Evolutionary conservation across 2,113 vertebrate species (phyloP), one percentile per base, ranked within the genome.

Genomic region (Tichodroma muraria): DNA sequence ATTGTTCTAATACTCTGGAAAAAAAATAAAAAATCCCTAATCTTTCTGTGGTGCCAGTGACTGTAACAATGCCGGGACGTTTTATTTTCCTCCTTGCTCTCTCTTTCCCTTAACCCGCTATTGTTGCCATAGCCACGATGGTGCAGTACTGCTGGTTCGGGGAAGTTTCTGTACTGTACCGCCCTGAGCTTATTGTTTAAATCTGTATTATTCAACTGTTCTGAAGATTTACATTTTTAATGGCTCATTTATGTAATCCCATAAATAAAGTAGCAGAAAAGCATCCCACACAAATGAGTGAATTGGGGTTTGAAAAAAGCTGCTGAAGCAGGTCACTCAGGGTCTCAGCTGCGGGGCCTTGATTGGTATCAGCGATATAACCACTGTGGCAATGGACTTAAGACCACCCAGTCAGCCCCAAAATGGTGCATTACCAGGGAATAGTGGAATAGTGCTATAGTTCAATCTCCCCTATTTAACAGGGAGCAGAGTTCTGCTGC

Each of bases 221-320:
- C 97, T 98, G 98, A 98, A 98, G 98, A 98, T 98, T 98, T 98
- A 98, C 98, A 98, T 98, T 98, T 98, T 98, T 98, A 98, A 98
- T 98, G 98, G 98, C 98, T 98, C 98, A 97, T 98, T 98, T 98
- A 98, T 98, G 98, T 98, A 98, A 98, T 98, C 98, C 98, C 97
- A 98, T 98, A 98, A 98, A 98, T 98, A 98, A 98, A 98, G 97
- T 98, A 97, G 97, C 95, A 98, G 97, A 98, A 98, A 98, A 98
- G 98, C 98, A 98, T 96, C 98, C 97, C 98, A 97, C 97, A 98
- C 98, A 98, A 98, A 98, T 93, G 97, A 98, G 95, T 96, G 97
- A 98, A 98, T 98, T 93, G 50, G 96, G 96, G 97, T 97, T 97
- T 97, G 96, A 97, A 97, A 98, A 97, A 98, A 97, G 95, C 97